Conservation (phyloP, 2,888 invertebrate species). For the Mycalesis mineus region DNA sequence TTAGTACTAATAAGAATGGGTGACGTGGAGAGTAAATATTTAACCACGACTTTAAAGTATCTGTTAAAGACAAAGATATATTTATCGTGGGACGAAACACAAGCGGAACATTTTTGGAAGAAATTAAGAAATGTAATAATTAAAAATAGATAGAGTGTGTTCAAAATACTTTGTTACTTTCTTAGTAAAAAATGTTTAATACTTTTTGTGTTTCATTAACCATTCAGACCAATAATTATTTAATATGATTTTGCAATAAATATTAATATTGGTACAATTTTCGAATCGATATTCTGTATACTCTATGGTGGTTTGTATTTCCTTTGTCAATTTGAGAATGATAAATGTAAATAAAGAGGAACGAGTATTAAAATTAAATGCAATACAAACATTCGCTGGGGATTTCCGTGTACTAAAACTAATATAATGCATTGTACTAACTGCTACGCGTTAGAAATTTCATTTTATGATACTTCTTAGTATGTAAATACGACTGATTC, state of each 20-base stretch:
- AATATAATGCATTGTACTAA: conserved; percentile 15
- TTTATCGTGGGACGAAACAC: conserved; percentile 78
- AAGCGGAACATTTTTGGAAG: conserved; percentile 62
- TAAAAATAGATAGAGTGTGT: conserved; percentile 26
- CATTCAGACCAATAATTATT: not conserved
- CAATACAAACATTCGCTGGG: conserved; percentile 14
- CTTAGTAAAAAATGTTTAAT: not conserved
- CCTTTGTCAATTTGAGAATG: conserved; percentile 1
- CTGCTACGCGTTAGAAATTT: conserved; percentile 1
- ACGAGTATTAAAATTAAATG: conserved; percentile 6
- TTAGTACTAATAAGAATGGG: conserved; percentile 81
- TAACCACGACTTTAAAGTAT: conserved; percentile 79
- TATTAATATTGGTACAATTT: too few relatives aligned
- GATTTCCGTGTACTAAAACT: conserved; percentile 21
- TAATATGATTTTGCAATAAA: too few relatives aligned
- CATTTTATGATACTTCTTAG: conserved; percentile 6
- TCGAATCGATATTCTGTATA: not conserved
- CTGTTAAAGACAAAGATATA: conserved; percentile 82
- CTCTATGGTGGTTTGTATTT: not conserved
- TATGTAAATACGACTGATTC: not conserved
- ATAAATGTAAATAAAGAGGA: not conserved
- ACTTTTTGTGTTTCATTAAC: not conserved
- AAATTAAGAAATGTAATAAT: conserved; percentile 55
- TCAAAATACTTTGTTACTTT: not conserved
- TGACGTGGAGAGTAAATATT: conserved; percentile 72